Evolutionary conservation across 2,797 vertebrate genomes (phyloP).

Genomic region (Enteromius viviparus): DNA sequence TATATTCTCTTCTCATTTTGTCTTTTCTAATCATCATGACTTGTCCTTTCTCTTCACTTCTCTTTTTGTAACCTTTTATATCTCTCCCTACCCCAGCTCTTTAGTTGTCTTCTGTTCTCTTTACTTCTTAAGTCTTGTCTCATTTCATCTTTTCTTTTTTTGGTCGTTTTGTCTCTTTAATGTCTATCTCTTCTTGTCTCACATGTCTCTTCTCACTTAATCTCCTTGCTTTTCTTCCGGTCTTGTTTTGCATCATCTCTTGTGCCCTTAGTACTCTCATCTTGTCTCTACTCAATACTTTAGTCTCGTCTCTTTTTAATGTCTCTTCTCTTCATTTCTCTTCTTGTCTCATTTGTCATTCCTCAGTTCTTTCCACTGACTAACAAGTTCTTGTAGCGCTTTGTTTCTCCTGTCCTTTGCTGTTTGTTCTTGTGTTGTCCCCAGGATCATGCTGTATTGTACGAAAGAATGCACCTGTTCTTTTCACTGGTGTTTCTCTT

Average conservation of each 20-base stretch:
- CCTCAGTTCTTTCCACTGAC: neutral
- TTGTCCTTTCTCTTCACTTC: neutral
- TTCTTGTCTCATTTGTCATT: neutral
- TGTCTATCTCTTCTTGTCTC: neutral
- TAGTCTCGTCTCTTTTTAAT: neutral
- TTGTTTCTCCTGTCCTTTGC: neutral
- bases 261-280: neutral
- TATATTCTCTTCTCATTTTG: neutral
- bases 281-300: neutral
- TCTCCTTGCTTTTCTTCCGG: neutral
- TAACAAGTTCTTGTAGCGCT: slow-evolving; percentile 1
- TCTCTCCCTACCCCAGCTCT: neutral
- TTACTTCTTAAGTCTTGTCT: neutral
- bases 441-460: slow-evolving; percentile 10
- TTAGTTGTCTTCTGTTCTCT: neutral
- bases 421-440: slow-evolving; percentile 12
- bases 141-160: neutral
- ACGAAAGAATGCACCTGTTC: slow-evolving; percentile 27
- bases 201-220: neutral
- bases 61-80: neutral
- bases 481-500: slow-evolving; percentile 22
- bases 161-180: neutral
- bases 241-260: neutral
- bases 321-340: neutral
- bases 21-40: neutral